Conservation (phyloP, 1,140 invertebrate species). For the Drosophila orena region DNA sequence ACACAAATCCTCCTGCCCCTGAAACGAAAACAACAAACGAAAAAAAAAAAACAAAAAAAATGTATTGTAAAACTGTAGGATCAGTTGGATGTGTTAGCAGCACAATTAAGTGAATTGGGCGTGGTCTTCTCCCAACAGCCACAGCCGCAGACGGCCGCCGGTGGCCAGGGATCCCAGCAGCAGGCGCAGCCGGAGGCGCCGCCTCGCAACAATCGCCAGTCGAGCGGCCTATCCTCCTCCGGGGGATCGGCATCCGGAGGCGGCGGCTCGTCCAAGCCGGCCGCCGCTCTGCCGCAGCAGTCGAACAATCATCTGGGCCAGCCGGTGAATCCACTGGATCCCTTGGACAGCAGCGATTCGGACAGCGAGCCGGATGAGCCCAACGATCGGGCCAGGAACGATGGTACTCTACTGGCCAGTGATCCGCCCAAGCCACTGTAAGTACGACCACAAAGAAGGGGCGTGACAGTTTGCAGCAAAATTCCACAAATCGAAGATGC, state of each 20-base stretch:
- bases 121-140: slow-evolving; percentile 88
- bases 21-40: slow-evolving; percentile 25
- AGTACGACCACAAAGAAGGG: slow-evolving; percentile 86
- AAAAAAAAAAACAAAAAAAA: slow-evolving; percentile 42
- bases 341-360: slow-evolving; percentile 88
- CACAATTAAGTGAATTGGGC: slow-evolving; percentile 96
- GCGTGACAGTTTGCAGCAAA: slow-evolving; percentile 56
- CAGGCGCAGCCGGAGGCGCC: slow-evolving; percentile 87
- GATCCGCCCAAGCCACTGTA: slow-evolving; percentile 98
- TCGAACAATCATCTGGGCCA: slow-evolving; percentile 82
- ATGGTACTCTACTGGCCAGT: slow-evolving; percentile 97
- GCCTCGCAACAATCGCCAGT: slow-evolving; percentile 86
- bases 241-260: slow-evolving; percentile 50
- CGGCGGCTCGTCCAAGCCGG: slow-evolving; percentile 62
- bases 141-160: slow-evolving; percentile 76
- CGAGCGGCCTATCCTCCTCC: slow-evolving; percentile 66
- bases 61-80: slow-evolving; percentile 88
- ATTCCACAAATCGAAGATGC: slow-evolving; percentile 28
- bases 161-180: slow-evolving; percentile 58
- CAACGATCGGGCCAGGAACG: slow-evolving; percentile 90
- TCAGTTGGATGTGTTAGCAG: slow-evolving; percentile 94
- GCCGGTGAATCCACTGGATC: slow-evolving; percentile 85
- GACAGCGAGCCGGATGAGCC: slow-evolving; percentile 89
- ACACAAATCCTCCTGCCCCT: slow-evolving; percentile 66
- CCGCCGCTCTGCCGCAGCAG: slow-evolving; percentile 67